Evolutionary conservation across 2,888 invertebrate species (phyloP), one percentile per base, ranked within the genome.

Genomic region (Drosophila gaucha): DNA sequence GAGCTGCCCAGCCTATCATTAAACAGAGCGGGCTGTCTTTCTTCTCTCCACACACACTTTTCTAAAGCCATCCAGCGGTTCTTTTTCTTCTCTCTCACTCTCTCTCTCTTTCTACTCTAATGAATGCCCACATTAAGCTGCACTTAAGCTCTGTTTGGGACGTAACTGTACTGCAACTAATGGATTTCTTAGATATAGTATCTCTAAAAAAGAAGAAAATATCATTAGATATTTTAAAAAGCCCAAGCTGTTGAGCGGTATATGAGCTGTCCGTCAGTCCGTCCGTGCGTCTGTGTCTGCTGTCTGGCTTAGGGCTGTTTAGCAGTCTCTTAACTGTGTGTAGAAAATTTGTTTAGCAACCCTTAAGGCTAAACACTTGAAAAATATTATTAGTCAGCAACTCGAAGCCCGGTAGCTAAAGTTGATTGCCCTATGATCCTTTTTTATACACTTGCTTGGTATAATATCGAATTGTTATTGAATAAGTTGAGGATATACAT

Each of bases 41-140:
- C 20, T 47, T 43, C 56, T 2, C 9, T 12, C 6, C 10, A 8
- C 44, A 30, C 26, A 44, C 43, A 43, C 12, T n/a, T n/a, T n/a
- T n/a, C 12, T 10, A 26, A 24, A 41, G 39, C n/a, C 6, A 35
- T 35, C 10, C 59, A 35, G 62, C 49, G 49, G 18, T 39, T 63
- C 49, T 59, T 36, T 56, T 16, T 47, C 44, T 22, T 28, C 33
- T 10, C 18, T 31, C 35, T 46, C 12, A 30, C 2, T 24, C 26
- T 14, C 31, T 56, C 18, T n/a, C 2, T 35, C 38, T 26, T 38
- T 56, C 35, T 57, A n/a, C 30, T 31, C 44, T 75, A 79, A 72
- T 79, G 76, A 71, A 77, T 65, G 72, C 67, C 57, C 67, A 75
- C 76, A 75, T 75, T 77, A 71, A 75, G 76, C 79, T 65, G 76